phyloP scores from a whole-genome alignment of 2,888 invertebrate genomes.

The Dicranocentrus wangi region DNA sequence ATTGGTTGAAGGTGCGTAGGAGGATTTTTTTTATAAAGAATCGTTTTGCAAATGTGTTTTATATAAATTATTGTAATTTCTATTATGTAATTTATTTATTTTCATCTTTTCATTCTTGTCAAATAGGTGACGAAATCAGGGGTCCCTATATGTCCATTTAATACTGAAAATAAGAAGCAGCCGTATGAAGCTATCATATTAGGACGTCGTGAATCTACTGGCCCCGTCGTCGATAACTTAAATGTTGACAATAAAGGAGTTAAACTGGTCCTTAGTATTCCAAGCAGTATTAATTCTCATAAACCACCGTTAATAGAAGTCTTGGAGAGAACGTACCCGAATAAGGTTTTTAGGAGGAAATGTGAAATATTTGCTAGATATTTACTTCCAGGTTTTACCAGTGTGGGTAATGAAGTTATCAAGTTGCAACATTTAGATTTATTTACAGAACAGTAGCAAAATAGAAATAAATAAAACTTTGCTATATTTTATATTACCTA shows the following conservation, averaged over 20 bases:
- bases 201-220: constrained; percentile 76
- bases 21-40: too few relatives aligned
- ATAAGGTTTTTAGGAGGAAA: constrained; percentile 75
- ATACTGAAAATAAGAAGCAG: constrained; percentile 83
- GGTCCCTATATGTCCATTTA: constrained; percentile 82
- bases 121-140: constrained; percentile 81
- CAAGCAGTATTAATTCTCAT: constrained; percentile 94
- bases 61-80: background rate
- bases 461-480: too few relatives aligned
- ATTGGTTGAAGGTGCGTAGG: constrained; percentile 89
- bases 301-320: constrained; percentile 86
- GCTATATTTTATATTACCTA: too few relatives aligned
- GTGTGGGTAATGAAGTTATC: constrained; percentile 90
- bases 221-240: too few relatives aligned
- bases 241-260: too few relatives aligned
- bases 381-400: constrained; percentile 87
- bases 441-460: constrained; percentile 75
- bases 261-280: constrained; percentile 90
- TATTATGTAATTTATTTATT: background rate
- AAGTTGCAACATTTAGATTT: constrained; percentile 84
- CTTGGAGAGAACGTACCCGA: constrained; percentile 36
- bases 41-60: too few relatives aligned
- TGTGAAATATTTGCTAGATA: constrained; percentile 95
- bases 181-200: constrained; percentile 89
- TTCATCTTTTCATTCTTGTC: too few relatives aligned